These are phyloP conservation scores for Cerastoderma edule DNA, from an alignment of 2,888 invertebrate genomes.

Conservation along the genomic window DNA sequence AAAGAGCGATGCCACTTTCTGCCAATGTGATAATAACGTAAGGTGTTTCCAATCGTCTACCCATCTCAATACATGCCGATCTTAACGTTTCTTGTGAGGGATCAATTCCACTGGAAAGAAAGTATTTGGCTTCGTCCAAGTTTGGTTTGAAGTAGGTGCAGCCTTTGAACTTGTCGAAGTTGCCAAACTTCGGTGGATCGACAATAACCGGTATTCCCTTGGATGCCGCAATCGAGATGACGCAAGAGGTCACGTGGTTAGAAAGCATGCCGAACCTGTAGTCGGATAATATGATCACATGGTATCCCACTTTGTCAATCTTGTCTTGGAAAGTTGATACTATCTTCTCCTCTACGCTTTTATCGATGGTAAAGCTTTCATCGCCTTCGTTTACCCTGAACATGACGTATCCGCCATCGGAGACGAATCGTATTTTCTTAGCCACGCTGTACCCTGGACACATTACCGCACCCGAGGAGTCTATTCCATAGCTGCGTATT, in stretches of 20 bases:
- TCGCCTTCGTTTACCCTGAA: conserved; percentile 11
- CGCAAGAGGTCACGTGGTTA: neutral
- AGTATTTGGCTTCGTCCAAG: conserved; percentile 22
- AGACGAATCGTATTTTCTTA: conserved; percentile 23
- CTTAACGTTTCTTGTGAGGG: neutral
- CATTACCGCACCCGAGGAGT: neutral
- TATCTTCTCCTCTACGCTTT: neutral
- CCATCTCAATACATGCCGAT: conserved; percentile 17
- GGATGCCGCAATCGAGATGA: conserved; percentile 5
- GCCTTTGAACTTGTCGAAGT: conserved; percentile 31
- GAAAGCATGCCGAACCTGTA: conserved; percentile 32
- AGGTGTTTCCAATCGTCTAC: neutral
- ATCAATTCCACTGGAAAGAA: neutral
- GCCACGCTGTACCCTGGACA: conserved; percentile 15
- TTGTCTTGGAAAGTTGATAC: neutral
- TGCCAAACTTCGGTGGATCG: conserved; percentile 43
- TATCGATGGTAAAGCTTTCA: conserved; percentile 7
- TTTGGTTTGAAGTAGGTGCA: conserved; percentile 35
- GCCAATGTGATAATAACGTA: conserved; percentile 26
- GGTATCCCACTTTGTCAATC: neutral
- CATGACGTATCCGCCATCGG: neutral
- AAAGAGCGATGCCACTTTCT: conserved; percentile 26
- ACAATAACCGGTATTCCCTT: conserved; percentile 24
- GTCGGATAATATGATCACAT: conserved; percentile 29
- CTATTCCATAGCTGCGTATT: conserved; percentile 2